Base-by-base conservation (phyloP, 2,113 vertebrate genomes). In the Coptodon bakossiorum region DNA sequence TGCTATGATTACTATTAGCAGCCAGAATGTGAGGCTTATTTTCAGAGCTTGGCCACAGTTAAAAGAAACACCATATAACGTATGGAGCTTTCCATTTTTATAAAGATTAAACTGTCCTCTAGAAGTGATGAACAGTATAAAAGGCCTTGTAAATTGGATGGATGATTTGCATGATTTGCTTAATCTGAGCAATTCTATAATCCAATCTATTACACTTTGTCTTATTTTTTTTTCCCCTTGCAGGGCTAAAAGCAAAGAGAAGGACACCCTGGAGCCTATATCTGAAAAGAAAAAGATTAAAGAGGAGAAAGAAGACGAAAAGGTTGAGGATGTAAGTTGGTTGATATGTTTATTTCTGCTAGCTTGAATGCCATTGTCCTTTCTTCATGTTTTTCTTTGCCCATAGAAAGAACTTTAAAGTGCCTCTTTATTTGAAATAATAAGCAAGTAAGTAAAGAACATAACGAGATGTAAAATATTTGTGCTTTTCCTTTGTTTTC, bases 261-360 rank as follows among this genome's bases (percentile, higher is more conserved):
- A 97, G 53, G 98, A 99, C 22, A 95, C 86, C 19, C 84, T 96
- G 5, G 98, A 99, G 38, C 93, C 96, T 89, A 84, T 95, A 38
- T 96, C 97, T 87, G 99, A 99, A 11, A 99, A 99, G 97, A 99
- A 99, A 93, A 99, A 99, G 93, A 94, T 97, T 79, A 99, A 99
- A 92, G 98, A 99, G 9, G 98, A 99, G 85, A 98, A 99, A 88
- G 99, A 99, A 50, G 98, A 99, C 80, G 98, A 99, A 86, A 98
- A 98, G 80, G 96, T 98, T 79, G 98, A 99, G 88, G 98, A 99
- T 95, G 98, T 98, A 89, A 97, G 97, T 85, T 54, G 8, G 27
- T 31, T 31, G 24, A 78, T 50, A 73, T 73, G 45, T 31, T 50
- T 78, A 78, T 2, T 57, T 68, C 7, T 12, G 24, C 3, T 31